Percentiles rank a stretch among this genome's conserved stretches.
Conservation (phyloP, 2,113 vertebrate genomes). For the Morone chrysops region DNA sequence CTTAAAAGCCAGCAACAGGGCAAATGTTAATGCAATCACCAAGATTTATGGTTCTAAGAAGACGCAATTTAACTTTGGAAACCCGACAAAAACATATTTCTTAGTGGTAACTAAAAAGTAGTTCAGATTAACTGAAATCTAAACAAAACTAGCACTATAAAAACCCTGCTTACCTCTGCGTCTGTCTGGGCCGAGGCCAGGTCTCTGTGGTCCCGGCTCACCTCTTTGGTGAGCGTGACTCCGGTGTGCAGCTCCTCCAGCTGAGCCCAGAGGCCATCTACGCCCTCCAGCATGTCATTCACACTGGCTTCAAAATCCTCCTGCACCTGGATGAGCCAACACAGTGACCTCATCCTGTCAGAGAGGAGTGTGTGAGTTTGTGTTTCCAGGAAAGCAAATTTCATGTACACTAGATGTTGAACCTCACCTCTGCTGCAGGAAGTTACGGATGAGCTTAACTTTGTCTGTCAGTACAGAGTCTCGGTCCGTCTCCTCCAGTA, state of each 20-base stretch:
- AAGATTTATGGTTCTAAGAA: neutral
- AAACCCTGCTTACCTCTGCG: conserved; percentile 68
- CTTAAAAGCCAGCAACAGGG: neutral
- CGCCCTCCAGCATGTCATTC: conserved; percentile 63
- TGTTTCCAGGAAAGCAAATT: neutral
- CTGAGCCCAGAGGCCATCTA: conserved; percentile 77
- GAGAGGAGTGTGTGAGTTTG: neutral
- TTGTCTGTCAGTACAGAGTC: conserved; percentile 55
- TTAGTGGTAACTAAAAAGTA: neutral
- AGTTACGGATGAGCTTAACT: conserved; percentile 68
- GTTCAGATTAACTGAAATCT: neutral
- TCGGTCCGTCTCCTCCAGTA: neutral
- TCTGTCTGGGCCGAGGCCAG: conserved; percentile 56
- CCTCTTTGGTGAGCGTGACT: conserved; percentile 77
- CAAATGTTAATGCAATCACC: neutral
- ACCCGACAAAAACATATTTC: neutral
- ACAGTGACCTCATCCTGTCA: conserved; percentile 69
- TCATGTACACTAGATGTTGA: neutral
- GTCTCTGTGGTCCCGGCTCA: conserved; percentile 37
- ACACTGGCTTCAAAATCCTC: conserved; percentile 66
- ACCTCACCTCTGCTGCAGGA: conserved; percentile 81
- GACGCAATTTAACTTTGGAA: neutral
- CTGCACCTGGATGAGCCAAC: conserved; percentile 74
- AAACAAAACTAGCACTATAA: neutral
- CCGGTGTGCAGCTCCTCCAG: conserved; percentile 81